These are phyloP conservation scores for Geopemphigus sp. DNA, from an alignment of 1,140 invertebrate species.

Conservation along the genomic window DNA sequence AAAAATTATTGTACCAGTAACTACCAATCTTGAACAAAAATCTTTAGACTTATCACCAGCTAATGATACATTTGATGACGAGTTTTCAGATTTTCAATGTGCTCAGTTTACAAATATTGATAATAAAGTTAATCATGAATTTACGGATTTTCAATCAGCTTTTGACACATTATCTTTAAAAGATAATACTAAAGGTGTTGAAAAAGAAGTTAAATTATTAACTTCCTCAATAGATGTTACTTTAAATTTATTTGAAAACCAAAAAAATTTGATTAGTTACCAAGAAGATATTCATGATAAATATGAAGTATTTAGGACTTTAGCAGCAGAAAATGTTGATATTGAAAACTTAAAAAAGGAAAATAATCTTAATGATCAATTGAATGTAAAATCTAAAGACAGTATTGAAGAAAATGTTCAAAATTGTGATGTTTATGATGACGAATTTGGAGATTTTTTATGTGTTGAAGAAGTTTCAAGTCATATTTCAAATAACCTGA, in stretches of 20 bases:
- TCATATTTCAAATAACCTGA: background rate
- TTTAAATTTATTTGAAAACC: conserved; percentile 5
- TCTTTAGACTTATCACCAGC: conserved; percentile 46
- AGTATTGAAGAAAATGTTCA: conserved; percentile 11
- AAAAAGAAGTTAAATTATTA: background rate
- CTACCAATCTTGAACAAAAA: conserved; percentile 34
- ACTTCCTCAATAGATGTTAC: background rate
- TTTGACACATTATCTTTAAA: conserved; percentile 20
- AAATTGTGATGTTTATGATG: conserved; percentile 53
- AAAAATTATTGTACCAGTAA: conserved; percentile 8
- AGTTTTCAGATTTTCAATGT: conserved; percentile 54
- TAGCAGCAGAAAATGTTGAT: conserved; percentile 18
- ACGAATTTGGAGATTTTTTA: conserved; percentile 65
- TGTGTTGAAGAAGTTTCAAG: conserved; percentile 55
- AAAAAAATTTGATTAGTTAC: conserved; percentile 23
- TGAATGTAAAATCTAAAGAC: conserved; percentile 31
- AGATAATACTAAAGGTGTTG: background rate
- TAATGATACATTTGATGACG: conserved; percentile 51
- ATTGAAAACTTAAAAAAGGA: background rate
- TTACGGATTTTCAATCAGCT: conserved; percentile 52
- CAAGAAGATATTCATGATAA: conserved; percentile 46
- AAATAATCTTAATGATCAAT: background rate
- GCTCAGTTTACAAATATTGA: conserved; percentile 51
- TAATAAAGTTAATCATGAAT: conserved; percentile 50
- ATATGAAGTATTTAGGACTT: conserved; percentile 50